Evolutionary conservation across 1,140 invertebrate genomes (phyloP).

Genomic region (Laupala kohalensis): DNA sequence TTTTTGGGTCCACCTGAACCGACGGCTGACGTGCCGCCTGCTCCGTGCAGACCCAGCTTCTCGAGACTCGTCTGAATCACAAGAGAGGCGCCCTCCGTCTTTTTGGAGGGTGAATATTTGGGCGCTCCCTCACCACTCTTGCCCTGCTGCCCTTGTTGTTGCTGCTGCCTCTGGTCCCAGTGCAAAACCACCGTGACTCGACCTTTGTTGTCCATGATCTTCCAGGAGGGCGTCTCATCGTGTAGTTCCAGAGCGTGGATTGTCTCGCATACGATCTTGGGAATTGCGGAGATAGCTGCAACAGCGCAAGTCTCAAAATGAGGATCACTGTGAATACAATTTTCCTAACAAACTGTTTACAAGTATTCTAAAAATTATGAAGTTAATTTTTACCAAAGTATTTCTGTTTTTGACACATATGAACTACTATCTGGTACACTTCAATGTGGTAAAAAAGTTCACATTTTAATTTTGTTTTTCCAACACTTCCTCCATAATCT

Average conservation of each 20-base stretch:
- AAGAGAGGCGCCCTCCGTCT: conserved; percentile 38
- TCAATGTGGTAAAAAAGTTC: too few relatives aligned
- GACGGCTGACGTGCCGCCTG: conserved; percentile 15
- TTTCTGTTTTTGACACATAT: too few relatives aligned
- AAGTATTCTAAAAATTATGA: too few relatives aligned
- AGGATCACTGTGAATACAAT: too few relatives aligned
- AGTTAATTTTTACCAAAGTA: too few relatives aligned
- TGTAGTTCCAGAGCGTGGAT: conserved; percentile 84
- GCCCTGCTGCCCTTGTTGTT: conserved; percentile 20
- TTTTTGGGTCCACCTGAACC: conserved; percentile 28
- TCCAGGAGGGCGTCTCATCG: conserved; percentile 91
- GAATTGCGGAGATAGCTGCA: conserved; percentile 84
- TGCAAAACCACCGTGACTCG: conserved; percentile 84
- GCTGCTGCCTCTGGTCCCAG: conserved; percentile 58
- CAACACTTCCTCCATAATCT: too few relatives aligned
- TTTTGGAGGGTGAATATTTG: conserved; percentile 49
- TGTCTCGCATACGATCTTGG: conserved; percentile 91
- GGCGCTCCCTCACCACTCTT: conserved; percentile 35
- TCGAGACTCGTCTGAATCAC: conserved; percentile 66
- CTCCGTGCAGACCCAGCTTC: conserved; percentile 31
- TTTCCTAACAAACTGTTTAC: too few relatives aligned
- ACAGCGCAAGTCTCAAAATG: too few relatives aligned
- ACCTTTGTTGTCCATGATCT: conserved; percentile 92
- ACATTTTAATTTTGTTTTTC: too few relatives aligned
- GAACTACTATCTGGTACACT: too few relatives aligned